phyloP scores from a whole-genome alignment of 1,140 invertebrate genomes.

The Globodera ellingtonae region DNA sequence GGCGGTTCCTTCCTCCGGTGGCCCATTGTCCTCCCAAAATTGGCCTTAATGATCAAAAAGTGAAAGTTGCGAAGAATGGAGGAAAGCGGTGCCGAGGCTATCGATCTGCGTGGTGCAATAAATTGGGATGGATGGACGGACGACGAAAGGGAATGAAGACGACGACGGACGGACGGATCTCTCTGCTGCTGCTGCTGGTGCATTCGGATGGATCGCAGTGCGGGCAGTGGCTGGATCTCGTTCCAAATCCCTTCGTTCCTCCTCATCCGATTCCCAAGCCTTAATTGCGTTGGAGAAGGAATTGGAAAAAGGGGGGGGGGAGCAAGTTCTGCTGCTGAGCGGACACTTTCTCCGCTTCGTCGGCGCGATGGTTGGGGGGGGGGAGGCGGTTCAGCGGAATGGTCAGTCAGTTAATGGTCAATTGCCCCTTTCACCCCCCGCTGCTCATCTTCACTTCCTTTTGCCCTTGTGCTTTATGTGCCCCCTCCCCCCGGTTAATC shows the following conservation, averaged over 20 bases:
- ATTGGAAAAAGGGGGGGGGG: not conserved
- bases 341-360: not conserved
- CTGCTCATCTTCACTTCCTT: not conserved
- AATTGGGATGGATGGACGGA: not conserved
- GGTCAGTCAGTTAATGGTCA: not conserved
- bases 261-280: not conserved
- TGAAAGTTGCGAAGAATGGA: not conserved
- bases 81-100: not conserved
- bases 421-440: not conserved
- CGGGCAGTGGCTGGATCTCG: not conserved
- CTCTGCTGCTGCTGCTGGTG: not conserved
- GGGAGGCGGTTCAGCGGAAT: too few species aligned
- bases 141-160: not conserved
- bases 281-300: not conserved
- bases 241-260: not conserved
- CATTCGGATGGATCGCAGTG: not conserved
- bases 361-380: too few species aligned
- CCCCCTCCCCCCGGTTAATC: too few species aligned
- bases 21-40: slow-evolving; percentile 11
- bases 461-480: not conserved
- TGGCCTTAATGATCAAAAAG: slow-evolving; percentile 1
- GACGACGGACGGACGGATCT: not conserved
- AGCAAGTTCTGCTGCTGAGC: not conserved
- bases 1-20: not conserved
- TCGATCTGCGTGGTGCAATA: not conserved